Percentiles rank a stretch among this genome's conserved stretches.
These are phyloP conservation scores for Paramisgurnus dabryanus DNA, from an alignment of 2,113 vertebrate genomes.

Conservation along the genomic window DNA sequence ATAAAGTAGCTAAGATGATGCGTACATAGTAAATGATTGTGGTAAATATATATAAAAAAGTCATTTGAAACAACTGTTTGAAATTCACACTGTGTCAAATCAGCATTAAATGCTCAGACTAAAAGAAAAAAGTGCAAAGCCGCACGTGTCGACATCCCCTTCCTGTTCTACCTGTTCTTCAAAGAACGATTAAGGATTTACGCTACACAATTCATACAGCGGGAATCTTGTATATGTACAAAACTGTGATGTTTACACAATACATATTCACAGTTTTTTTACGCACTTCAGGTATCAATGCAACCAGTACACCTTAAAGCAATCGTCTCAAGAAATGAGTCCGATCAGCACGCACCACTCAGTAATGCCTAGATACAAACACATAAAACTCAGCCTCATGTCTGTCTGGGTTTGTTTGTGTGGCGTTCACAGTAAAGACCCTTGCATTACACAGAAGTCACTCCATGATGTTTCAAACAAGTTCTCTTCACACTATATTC, in stretches of 20 bases:
- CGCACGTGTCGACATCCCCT: background rate
- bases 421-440: background rate
- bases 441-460: background rate
- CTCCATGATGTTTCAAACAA: background rate
- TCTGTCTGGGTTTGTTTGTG: background rate
- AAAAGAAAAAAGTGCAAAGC: background rate
- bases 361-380: background rate
- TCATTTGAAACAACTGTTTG: background rate
- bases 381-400: background rate
- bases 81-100: background rate
- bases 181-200: background rate
- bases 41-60: background rate
- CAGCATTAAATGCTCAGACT: background rate
- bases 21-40: background rate
- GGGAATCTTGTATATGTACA: background rate
- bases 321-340: background rate
- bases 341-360: background rate
- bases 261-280: background rate
- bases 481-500: background rate
- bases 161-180: conserved; percentile 3
- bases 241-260: background rate
- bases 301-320: too few relatives aligned
- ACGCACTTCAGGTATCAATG: too few relatives aligned
- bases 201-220: background rate
- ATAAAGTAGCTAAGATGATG: conserved; percentile 16